Conservation (phyloP, 2,797 vertebrate genomes). For the Fundulus diaphanus region DNA sequence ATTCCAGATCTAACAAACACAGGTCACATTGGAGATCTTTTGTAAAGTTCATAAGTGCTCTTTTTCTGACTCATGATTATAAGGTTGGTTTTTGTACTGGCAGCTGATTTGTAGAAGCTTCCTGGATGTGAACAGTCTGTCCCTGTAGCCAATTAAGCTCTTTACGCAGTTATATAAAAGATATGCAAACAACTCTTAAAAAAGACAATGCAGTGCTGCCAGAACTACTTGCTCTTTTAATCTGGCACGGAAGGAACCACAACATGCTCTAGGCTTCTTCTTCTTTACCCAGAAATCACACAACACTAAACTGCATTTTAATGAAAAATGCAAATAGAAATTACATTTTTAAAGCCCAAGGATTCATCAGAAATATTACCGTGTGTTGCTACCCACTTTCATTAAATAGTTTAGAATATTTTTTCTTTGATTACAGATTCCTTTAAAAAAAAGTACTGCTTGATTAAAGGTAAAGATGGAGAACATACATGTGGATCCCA, state of each 20-base stretch:
- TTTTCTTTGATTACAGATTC: constrained; percentile 10
- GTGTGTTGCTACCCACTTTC: neutral
- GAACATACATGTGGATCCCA: constrained; percentile 23
- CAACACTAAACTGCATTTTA: constrained; percentile 1
- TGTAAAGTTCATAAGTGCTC: neutral
- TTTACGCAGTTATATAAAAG: neutral
- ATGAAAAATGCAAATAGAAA: constrained; percentile 7
- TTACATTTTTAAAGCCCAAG: neutral
- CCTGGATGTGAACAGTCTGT: neutral
- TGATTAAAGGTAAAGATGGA: constrained; percentile 22
- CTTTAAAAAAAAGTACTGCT: constrained; percentile 25
- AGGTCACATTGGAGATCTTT: neutral
- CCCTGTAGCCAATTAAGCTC: neutral
- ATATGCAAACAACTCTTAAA: neutral
- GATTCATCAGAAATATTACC: neutral
- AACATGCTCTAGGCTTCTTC: constrained; percentile 40
- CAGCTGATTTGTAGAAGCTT: neutral
- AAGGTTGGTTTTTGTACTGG: neutral
- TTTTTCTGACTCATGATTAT: no score
- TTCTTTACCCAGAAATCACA: constrained; percentile 41
- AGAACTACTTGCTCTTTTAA: neutral
- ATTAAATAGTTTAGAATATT: neutral
- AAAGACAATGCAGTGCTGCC: neutral
- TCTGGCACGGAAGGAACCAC: constrained; percentile 32
- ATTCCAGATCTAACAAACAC: neutral